Evolutionary conservation across 1,140 invertebrate genomes (phyloP).

Genomic region (Chymomyza costata): DNA sequence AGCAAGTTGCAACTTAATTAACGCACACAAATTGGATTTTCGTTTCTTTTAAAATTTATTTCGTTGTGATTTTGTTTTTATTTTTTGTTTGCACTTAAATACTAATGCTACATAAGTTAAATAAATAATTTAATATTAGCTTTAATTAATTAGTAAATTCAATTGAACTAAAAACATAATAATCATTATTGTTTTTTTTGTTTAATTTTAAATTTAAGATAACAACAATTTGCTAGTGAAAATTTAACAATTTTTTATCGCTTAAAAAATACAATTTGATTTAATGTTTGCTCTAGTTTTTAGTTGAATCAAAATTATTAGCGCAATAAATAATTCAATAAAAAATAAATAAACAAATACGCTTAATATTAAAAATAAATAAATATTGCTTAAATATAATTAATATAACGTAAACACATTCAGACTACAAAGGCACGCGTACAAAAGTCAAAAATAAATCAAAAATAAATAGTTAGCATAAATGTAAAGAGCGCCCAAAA

Average conservation of each 20-base stretch:
- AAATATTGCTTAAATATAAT: conserved; percentile 50
- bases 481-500: conserved; percentile 3
- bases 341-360: conserved; percentile 56
- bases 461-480: too few relatives aligned
- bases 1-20: too few relatives aligned
- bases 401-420: conserved; percentile 37
- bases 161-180: conserved; percentile 71
- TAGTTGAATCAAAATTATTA: conserved; percentile 55
- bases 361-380: conserved; percentile 48
- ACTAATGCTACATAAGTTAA: conserved; percentile 34
- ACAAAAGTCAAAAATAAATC: too few relatives aligned
- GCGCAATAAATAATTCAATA: conserved; percentile 45
- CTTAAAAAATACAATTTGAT: conserved; percentile 5
- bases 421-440: conserved; percentile 47
- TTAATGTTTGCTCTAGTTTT: conserved; percentile 37
- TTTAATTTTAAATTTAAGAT: conserved; percentile 44
- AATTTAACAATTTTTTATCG: conserved; percentile 52
- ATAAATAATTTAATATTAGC: conserved; percentile 39
- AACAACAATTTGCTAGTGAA: conserved; percentile 72
- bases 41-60: conserved; percentile 25
- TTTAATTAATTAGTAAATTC: conserved; percentile 65
- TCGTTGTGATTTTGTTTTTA: conserved; percentile 39
- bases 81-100: conserved; percentile 38
- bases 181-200: conserved; percentile 28
- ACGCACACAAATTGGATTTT: too few relatives aligned